These are phyloP conservation scores for Drosophila pallidifrons DNA, from an alignment of 1,140 invertebrate species.

Conservation along the genomic window DNA sequence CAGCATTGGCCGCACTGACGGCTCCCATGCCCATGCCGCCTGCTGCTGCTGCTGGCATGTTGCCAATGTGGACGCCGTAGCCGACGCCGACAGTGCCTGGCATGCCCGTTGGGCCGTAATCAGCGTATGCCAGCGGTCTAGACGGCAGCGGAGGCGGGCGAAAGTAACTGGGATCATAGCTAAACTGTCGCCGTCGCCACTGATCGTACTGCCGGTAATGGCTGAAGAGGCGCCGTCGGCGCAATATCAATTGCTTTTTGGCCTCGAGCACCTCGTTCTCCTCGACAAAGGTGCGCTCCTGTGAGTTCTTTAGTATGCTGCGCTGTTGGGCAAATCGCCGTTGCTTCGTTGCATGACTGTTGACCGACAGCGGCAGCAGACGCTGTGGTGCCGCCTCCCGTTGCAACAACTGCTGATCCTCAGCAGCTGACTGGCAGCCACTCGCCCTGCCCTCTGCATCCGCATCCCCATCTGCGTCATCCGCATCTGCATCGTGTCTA, in stretches of 20 bases:
- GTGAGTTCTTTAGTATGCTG: conserved; percentile 80
- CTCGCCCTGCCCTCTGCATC: conserved; percentile 16
- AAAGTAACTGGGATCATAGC: conserved; percentile 84
- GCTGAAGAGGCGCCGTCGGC: conserved; percentile 78
- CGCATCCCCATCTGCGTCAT: neutral
- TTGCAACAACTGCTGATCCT: conserved; percentile 36
- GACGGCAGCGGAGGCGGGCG: conserved; percentile 75
- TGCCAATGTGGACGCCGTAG: conserved; percentile 33
- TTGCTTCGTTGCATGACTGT: conserved; percentile 49
- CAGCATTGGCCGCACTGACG: conserved; percentile 52
- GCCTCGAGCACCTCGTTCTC: conserved; percentile 80
- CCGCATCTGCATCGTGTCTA: conserved; percentile 17
- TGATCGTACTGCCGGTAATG: conserved; percentile 83
- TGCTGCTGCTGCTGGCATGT: neutral
- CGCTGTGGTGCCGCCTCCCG: conserved; percentile 41
- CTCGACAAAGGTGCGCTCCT: conserved; percentile 74
- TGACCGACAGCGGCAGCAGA: conserved; percentile 57
- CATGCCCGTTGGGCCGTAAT: conserved; percentile 59
- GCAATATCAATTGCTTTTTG: conserved; percentile 81
- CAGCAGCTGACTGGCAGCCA: conserved; percentile 38
- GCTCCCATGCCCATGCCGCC: conserved; percentile 15
- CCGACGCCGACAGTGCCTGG: conserved; percentile 53
- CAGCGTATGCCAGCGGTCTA: conserved; percentile 71
- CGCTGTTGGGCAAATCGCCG: conserved; percentile 76
- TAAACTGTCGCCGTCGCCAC: conserved; percentile 82